Evolutionary conservation across 2,888 invertebrate species (phyloP).

Genomic region (Slavum lentiscoides): DNA sequence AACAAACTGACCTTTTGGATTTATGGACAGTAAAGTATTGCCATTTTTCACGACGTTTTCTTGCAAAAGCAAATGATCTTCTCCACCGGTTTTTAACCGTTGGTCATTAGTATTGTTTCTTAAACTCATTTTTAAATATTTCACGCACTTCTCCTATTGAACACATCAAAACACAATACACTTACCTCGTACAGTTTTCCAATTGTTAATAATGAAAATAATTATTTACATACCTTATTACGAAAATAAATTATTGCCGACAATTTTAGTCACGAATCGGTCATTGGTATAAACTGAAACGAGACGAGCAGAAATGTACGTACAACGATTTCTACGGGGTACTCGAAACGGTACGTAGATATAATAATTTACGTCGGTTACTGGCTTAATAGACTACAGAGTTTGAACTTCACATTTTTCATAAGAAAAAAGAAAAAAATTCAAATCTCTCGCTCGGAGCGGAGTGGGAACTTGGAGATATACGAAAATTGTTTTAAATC

Average conservation of each 20-base stretch:
- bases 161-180: neutral
- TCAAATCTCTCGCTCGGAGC: conserved; percentile 15
- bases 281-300: conserved; percentile 4
- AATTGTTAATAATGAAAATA: neutral
- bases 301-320: conserved; percentile 5
- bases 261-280: neutral
- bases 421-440: conserved; percentile 1
- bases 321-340: neutral
- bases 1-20: conserved; percentile 46
- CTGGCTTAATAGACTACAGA: neutral
- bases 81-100: conserved; percentile 54
- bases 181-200: neutral
- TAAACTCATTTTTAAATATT: conserved; percentile 54
- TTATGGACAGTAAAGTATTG: conserved; percentile 27
- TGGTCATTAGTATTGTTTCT: conserved; percentile 43
- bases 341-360: conserved; percentile 10
- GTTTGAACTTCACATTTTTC: conserved; percentile 1
- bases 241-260: neutral
- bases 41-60: conserved; percentile 57
- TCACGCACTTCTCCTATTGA: neutral
- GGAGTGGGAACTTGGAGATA: conserved; percentile 25
- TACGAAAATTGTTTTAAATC: neutral
- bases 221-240: conserved; percentile 4
- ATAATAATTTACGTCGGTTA: neutral
- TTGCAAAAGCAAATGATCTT: conserved; percentile 57